Percentiles rank a stretch among this genome's conserved stretches.
Evolutionary conservation across 2,888 invertebrate species (phyloP).

Genomic region (Conops quadrifasciatus): DNA sequence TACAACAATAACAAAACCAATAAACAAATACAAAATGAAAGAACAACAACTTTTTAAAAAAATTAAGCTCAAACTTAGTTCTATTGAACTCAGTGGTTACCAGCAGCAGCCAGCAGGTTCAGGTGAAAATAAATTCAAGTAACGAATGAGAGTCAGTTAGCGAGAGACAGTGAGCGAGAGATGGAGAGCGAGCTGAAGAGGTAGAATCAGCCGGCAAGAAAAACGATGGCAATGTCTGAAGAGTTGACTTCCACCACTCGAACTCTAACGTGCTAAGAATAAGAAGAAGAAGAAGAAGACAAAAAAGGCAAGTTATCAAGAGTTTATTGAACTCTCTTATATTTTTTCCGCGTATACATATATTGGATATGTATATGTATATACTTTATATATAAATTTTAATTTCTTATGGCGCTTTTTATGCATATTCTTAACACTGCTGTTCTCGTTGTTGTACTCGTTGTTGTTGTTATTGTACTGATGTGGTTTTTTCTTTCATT

Average conservation of each 20-base stretch:
- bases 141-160: not conserved
- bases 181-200: not conserved
- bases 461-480: not conserved
- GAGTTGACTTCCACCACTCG: not conserved
- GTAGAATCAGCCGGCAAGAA: not conserved
- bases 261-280: not conserved
- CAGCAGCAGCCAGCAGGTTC: not conserved
- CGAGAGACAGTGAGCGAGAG: not conserved
- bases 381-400: constrained; percentile 44
- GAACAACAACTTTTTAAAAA: not conserved
- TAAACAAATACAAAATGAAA: not conserved
- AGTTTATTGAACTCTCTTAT: constrained; percentile 59
- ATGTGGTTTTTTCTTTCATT: not conserved
- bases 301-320: constrained; percentile 37
- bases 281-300: not conserved
- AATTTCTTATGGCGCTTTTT: constrained; percentile 39
- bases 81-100: not conserved
- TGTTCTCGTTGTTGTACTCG: too few species aligned
- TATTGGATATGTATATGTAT: constrained; percentile 40
- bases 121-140: not conserved
- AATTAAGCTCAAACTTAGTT: not conserved
- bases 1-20: not conserved
- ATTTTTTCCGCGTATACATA: constrained; percentile 24
- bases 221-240: not conserved
- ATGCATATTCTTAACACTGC: too few species aligned